phyloP scores from a whole-genome alignment of 2,888 invertebrate genomes.

The Drosophila subsilvestris region DNA sequence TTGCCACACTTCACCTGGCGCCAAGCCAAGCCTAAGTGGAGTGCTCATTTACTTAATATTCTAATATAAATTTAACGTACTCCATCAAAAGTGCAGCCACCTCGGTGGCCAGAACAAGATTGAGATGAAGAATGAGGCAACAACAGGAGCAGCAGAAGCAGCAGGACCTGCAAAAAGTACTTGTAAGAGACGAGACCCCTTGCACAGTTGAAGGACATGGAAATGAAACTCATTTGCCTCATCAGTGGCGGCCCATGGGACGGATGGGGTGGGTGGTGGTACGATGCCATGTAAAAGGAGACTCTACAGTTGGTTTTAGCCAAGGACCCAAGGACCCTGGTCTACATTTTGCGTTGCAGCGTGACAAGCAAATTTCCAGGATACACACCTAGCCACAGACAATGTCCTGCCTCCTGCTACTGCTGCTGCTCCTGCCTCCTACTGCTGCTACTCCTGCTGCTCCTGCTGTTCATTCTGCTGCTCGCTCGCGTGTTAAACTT shows the following conservation, averaged over 20 bases:
- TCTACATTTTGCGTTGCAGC: constrained; percentile 54
- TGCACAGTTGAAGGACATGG: constrained; percentile 67
- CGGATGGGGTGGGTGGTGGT: constrained; percentile 11
- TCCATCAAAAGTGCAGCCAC: constrained; percentile 65
- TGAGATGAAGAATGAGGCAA: constrained; percentile 6
- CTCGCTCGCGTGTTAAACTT: constrained; percentile 56
- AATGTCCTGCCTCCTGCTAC: constrained; percentile 18
- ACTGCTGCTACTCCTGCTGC: not conserved
- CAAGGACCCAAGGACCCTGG: constrained; percentile 26
- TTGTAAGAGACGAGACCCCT: constrained; percentile 54
- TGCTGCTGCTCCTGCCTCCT: not conserved
- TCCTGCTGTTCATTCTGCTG: not conserved
- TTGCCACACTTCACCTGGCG: constrained; percentile 30
- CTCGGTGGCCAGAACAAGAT: constrained; percentile 3
- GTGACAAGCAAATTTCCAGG: constrained; percentile 74
- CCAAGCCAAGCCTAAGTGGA: constrained; percentile 51
- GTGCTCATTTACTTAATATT: constrained; percentile 68
- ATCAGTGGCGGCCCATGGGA: constrained; percentile 44
- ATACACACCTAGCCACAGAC: constrained; percentile 43
- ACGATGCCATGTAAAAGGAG: constrained; percentile 9
- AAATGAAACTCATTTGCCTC: constrained; percentile 71
- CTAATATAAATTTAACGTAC: constrained; percentile 72
- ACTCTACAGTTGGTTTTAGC: constrained; percentile 70
- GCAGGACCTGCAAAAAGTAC: constrained; percentile 29
- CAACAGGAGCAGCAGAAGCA: not conserved